Evolutionary conservation across 2,797 vertebrate genomes (phyloP).

Genomic region (Threskiornis aethiopicus): DNA sequence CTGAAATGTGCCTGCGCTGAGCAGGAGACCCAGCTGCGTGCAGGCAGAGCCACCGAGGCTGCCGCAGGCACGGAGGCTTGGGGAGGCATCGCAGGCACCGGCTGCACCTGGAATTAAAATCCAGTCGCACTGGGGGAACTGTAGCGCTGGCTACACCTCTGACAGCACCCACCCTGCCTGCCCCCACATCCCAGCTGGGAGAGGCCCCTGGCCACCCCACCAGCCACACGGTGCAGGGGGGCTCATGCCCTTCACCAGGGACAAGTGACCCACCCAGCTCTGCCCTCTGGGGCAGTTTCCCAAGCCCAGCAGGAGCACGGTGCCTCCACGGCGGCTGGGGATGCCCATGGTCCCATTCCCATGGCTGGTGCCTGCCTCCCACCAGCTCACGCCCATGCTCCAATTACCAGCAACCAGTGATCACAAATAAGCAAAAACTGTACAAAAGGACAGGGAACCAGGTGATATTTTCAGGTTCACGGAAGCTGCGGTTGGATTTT

Average conservation of each 20-base stretch:
- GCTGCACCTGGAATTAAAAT: not conserved
- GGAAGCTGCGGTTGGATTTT: not conserved
- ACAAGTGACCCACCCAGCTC: not conserved
- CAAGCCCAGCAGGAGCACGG: not conserved
- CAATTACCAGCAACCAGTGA: not conserved
- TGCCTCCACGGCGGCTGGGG: not conserved
- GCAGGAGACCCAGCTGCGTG: not conserved
- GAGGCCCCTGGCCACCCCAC: not conserved
- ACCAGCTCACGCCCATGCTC: rapidly evolving
- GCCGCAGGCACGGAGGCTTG: rapidly evolving
- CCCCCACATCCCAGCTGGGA: not conserved
- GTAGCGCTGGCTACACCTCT: not conserved
- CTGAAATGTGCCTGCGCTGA: not conserved
- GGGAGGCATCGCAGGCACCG: not conserved
- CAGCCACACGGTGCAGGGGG: rapidly evolving
- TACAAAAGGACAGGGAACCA: not conserved
- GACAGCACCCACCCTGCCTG: not conserved
- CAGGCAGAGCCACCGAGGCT: not conserved
- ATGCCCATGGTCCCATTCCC: not conserved
- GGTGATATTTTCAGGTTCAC: not conserved
- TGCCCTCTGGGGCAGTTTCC: not conserved
- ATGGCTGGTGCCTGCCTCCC: rapidly evolving
- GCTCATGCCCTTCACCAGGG: not conserved
- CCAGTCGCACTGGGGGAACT: rapidly evolving
- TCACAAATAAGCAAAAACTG: not conserved